Base-by-base conservation (phyloP, 37 sponge, comb jelly and placozoan genomes). In the Agelas oroides region DNA sequence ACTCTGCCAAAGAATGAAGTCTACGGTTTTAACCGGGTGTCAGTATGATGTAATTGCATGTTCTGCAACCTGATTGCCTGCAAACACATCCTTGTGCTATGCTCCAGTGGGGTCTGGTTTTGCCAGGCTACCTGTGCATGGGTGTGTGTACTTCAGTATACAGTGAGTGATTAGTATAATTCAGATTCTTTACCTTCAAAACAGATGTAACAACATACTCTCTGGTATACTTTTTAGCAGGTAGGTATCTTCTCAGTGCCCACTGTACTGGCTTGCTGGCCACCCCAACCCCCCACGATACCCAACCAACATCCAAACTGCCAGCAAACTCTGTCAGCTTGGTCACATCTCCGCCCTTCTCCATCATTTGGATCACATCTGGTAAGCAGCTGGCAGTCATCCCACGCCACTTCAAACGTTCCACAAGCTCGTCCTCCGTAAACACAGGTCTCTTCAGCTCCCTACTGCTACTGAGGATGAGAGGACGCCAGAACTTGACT, bases 401-500 rank as follows among this genome's bases (percentile, higher is more conserved):
- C 3, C 20, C 23, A 18, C 52, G 52, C 87, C 87, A 81, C 57
- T 55, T 53, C 24, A 86, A 86, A 11, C 92, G 55, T 38, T 71
- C 78, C 16, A 38, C 17, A 0, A 91, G 56, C 17, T 91, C 83
- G 34, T 28, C 61, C 34, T 86, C 77, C 15, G 77, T 82, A 20
- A 86, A 86, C 28, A 75, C 40, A 0, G 62, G 59, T 38, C 57
- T 71, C 0, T 62, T 20, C 18, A 91, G 58, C 40, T 86, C 78
- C 34, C 30, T 71, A 0, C 75, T 73, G 31, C 79, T 86, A 41
- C 60, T 77, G 56, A 63, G 13, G n/a, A 91, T 86, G 1, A 91
- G 64, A 18, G 69, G 65, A 23, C 71, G 25, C 92, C 92, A 91
- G 80, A 91, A 91, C 17, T 59, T 33, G 55, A 86, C 19, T 56